phyloP scores from a whole-genome alignment of 2,113 vertebrate genomes.

The Pseudorasbora parva region DNA sequence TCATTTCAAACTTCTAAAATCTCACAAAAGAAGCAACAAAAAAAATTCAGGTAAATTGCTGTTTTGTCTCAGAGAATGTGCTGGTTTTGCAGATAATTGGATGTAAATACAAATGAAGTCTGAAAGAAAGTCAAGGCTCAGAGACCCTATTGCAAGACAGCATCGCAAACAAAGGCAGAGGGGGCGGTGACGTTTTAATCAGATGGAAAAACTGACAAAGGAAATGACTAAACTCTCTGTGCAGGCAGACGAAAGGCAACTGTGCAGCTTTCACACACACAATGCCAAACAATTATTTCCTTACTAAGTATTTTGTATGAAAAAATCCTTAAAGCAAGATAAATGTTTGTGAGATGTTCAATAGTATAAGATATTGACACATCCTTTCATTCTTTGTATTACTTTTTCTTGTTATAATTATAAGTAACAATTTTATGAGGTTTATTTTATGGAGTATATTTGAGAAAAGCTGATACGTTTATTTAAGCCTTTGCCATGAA shows the following conservation, averaged over 20 bases:
- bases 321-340: background rate
- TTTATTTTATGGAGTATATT: too few species aligned
- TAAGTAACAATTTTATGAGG: too few species aligned
- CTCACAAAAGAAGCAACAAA: too few species aligned
- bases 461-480: too few species aligned
- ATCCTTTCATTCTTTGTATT: too few species aligned
- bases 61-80: background rate
- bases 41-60: too few species aligned
- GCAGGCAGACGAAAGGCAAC: slow-evolving; percentile 20
- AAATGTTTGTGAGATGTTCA: background rate
- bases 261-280: background rate
- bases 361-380: background rate
- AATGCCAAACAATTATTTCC: background rate
- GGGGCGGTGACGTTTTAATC: slow-evolving; percentile 35
- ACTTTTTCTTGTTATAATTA: too few species aligned
- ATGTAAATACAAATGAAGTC: background rate
- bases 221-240: slow-evolving; percentile 34
- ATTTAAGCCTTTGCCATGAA: too few species aligned
- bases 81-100: background rate
- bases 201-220: slow-evolving; percentile 43
- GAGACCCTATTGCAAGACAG: slow-evolving; percentile 17
- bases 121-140: slow-evolving; percentile 22
- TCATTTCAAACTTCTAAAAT: background rate
- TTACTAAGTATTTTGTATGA: background rate
- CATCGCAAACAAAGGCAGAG: slow-evolving; percentile 37